Evolutionary conservation across 2,797 vertebrate species (phyloP), one percentile per base, ranked within the genome.

Genomic region (Lateolabrax maculatus): DNA sequence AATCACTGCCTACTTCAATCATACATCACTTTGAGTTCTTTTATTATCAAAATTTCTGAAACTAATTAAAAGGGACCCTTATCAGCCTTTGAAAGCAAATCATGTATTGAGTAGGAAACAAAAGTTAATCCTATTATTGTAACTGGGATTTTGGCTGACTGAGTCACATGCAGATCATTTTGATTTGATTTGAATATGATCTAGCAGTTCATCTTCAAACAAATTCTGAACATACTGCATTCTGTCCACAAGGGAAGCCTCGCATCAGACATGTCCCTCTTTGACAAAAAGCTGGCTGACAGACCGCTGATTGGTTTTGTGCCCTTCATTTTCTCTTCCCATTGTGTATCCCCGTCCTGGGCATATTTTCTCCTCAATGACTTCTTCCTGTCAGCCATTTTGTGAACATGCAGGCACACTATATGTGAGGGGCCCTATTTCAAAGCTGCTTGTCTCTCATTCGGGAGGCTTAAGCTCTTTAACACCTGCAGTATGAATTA

Each of bases 401-500:
- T 82, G 68, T 63, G 70, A 64, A 52, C 81, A 58, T 48, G 46
- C 72, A 48, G 56, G 25, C 64, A 49, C 51, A 6, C 57, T 66
- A 63, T 80, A 70, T 55, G 70, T 56, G 23, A 79, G 5, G 49
- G 46, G 67, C 44, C 57, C 63, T 74, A 53, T 88, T 84, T 84
- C 68, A 82, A 84, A 90, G 78, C 80, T 65, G 85, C 76, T 87
- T 83, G 84, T 87, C 58, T 83, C 78, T 74, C 78, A 75, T 88
- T 80, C 77, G 49, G 72, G 53, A 73, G 72, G 80, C 73, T 79
- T 73, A 79, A 86, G 82, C 83, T 87, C 77, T 88, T 81, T 69
- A 86, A 84, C 90, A 93, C 92, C 87, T 92, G 87, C 86, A 83
- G 53, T 83, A 89, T 91, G 75, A 91, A 89, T 94, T 90, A 90